A percentile compares a stretch with the other conserved stretches of the same genome.
Evolutionary conservation across 2,888 invertebrate genomes (phyloP).

Genomic region (Formica aserva): DNA sequence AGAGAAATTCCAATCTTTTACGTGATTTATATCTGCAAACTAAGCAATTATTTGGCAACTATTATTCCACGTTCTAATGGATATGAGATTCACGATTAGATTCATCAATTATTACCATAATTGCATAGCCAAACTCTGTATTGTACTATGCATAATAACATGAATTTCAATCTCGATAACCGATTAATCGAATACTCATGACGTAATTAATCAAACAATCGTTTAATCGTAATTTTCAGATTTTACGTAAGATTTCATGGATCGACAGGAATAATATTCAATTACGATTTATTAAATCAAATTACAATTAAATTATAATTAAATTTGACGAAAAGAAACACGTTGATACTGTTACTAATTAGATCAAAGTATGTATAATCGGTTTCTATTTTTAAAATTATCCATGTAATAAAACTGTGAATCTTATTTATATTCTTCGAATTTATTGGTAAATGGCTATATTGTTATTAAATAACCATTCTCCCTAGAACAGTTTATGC

Average conservation of each 20-base stretch:
- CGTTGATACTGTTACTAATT: slow-evolving; percentile 54
- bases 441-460: not conserved
- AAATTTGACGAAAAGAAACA: slow-evolving; percentile 38
- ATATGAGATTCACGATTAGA: slow-evolving; percentile 38
- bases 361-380: not conserved
- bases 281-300: not conserved
- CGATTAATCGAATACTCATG: slow-evolving; percentile 26
- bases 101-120: slow-evolving; percentile 41
- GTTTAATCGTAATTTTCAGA: slow-evolving; percentile 9
- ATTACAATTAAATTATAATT: slow-evolving; percentile 64
- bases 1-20: not conserved
- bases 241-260: not conserved
- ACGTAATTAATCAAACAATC: slow-evolving; percentile 20
- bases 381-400: not conserved
- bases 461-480: not conserved
- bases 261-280: not conserved
- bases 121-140: slow-evolving; percentile 38
- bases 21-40: not conserved
- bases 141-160: slow-evolving; percentile 53
- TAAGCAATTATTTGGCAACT: slow-evolving; percentile 24
- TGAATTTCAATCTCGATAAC: slow-evolving; percentile 31
- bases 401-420: not conserved
- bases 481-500: not conserved
- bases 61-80: slow-evolving; percentile 10
- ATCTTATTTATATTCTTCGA: not conserved